Base-by-base conservation (phyloP, 1,140 invertebrate species). In the Subanguina moxae region DNA sequence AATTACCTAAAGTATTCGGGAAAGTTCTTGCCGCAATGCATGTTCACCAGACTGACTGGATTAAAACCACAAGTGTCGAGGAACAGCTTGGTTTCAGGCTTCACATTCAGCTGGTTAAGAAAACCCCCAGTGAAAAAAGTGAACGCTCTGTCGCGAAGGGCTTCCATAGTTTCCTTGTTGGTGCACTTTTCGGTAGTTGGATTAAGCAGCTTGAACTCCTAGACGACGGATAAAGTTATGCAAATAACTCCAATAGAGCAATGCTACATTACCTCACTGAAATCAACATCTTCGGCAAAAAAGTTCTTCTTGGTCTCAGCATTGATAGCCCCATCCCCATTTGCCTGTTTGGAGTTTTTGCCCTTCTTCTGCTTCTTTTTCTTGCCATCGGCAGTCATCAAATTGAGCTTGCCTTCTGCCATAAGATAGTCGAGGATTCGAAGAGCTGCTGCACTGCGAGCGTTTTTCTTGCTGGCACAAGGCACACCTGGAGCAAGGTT, bases 391-490 rank as follows among this genome's bases (percentile, higher is more conserved):
- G n/a, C 8, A 19, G n/a, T 19, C n/a, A 61, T 32, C 8, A 61
- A 13, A 28, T 3, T 61, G n/a, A 61, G 28, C 28, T 61, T 61
- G 17, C 38, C 38, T 25, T 61, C 58, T 5, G 28, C 38, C 58
- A 61, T 61, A 21, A 61, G 28, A 30, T 21, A 25, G 38, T 61
- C 58, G 27, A 61, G 38, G n/a, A 61, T 28, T 30, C 58, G 19
- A 8, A 61, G 28, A 8, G 58, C 58, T 7, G n/a, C n/a, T 5
- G 58, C 27, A 43, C 28, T 32, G n/a, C 28, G 19, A 8, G 58
- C 58, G 13, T 61, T 61, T 61, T 61, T 61, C 58, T 61, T 61
- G 27, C 28, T 61, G n/a, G 28, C 19, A 13, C 28, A 61, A 21
- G 58, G 58, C 5, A 43, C 58, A 19, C 58, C 52, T 23, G 28